Percentiles rank a stretch among this genome's conserved stretches.
phyloP scores from a whole-genome alignment of 2,113 vertebrate genomes.

The Nibea albiflora region DNA sequence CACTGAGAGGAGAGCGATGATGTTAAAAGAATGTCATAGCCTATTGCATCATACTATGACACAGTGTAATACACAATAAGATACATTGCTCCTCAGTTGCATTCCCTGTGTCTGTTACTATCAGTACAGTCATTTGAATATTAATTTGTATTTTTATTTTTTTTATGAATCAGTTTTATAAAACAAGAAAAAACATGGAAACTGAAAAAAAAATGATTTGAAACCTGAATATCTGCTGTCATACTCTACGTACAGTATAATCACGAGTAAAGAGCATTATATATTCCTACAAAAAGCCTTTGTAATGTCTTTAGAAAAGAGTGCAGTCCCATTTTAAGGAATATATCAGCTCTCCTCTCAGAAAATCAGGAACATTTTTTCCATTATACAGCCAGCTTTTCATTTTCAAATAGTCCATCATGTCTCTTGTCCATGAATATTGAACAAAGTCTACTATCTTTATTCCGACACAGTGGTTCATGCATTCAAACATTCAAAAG shows the following conservation, averaged over 20 bases:
- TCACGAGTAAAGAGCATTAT: conserved; percentile 2
- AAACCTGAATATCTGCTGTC: conserved; percentile 5
- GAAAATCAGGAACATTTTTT: conserved; percentile 5
- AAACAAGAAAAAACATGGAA: neutral
- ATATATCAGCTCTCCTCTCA: conserved; percentile 28
- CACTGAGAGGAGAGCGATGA: conserved; percentile 1
- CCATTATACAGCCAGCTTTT: conserved; percentile 29
- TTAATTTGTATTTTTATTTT: neutral
- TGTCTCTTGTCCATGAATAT: conserved; percentile 60
- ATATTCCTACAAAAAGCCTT: conserved; percentile 5
- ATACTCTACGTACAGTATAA: conserved; percentile 1
- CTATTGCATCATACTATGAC: conserved; percentile 4
- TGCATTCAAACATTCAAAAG: conserved; percentile 71
- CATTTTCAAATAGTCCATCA: conserved; percentile 61
- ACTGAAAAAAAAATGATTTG: neutral
- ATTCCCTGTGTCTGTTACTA: neutral
- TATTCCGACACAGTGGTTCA: conserved; percentile 55
- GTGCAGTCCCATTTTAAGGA: neutral
- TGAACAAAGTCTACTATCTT: conserved; percentile 56
- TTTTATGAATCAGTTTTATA: neutral
- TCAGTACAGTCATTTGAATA: neutral
- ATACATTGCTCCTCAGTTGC: neutral
- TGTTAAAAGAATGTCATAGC: neutral
- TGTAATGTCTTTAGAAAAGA: conserved; percentile 24
- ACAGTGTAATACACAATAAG: neutral